Evolutionary conservation across 1,140 invertebrate species (phyloP), one percentile per base, ranked within the genome.

Genomic region (Nomia melanderi): DNA sequence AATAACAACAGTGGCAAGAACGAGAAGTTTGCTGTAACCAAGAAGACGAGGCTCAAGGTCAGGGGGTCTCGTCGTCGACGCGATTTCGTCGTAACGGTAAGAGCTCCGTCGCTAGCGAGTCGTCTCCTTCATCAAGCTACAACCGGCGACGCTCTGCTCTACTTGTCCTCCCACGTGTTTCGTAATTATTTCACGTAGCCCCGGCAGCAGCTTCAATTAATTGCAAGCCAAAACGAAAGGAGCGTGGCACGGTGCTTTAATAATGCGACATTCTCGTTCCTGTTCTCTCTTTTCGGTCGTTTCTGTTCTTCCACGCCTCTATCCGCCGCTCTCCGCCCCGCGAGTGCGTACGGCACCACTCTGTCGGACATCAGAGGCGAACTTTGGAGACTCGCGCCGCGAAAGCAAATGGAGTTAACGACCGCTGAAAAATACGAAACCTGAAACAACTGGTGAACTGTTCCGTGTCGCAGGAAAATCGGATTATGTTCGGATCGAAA

Each of bases 181-280:
- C 78, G 74, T 72, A 77, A 80, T 80, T 80, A 79, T 83, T 85
- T 78, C 78, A 74, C 81, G 73, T 64, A 69, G 75, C 14, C 23
- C 20, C 57, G 41, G 67, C 76, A 77, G 60, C 57, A 67, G 81
- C 73, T 85, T 85, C 66, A 85, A 83, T 85, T 85, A 83, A 85
- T 85, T 78, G 77, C 83, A 44, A 79, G 56, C 72, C 77, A 56
- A 75, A 79, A 79, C 77, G 77, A 79, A 79, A 79, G 72, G 77
- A 66, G 71, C 60, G 41, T 27, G 17, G 41, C 63, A 44, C 27
- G 25, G 62, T 23, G 72, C 77, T 75, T 66, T 79, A 79, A 79
- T 79, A 79, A 75, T 66, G 72, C 72, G 75, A 62, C 56, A 63
- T 41, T 63, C 27, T 53, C n/a, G 20, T 27, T 62, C 57, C 63